Base-by-base conservation (phyloP, 2,888 invertebrate genomes). In the Opisthograptis luteolata region DNA sequence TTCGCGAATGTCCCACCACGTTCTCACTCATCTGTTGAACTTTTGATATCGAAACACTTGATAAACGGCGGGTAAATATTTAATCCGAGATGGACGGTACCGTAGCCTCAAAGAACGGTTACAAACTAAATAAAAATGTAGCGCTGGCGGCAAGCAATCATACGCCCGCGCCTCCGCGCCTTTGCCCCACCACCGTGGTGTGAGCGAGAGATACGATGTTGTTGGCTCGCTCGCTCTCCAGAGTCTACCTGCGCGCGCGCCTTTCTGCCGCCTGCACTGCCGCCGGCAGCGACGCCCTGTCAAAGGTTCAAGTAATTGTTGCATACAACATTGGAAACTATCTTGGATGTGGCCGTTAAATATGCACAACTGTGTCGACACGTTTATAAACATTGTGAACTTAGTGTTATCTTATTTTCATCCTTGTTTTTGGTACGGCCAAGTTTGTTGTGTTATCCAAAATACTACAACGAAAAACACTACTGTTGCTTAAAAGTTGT, bases 91-190 rank as follows among this genome's bases (percentile, higher is more conserved):
- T 57, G 60, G 73, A 71, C 79, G 52, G 66, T 64, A 70, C 71
- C 65, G 68, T 57, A 56, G 64, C 75, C 65, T 57, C 69, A 62
- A 64, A 72, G 82, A 83, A 84, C 91, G 84, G 85, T 86, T 84
- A 86, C 81, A 86, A 87, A 91, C 91, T 91, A 87, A 89, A 88
- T 87, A 87, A 88, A 84, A 89, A 87, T 90, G 87, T 92, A 91
- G 89, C 90, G 81, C 88, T 85, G 82, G 78, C 86, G 68, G 79
- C 75, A 73, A 80, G 79, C 75, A 73, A 80, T 79, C 83, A 79
- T 73, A 81, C 85, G 82, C 85, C 85, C 81, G 86, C 85, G 81
- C 80, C 68, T 56, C 60, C 67, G 69, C 71, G 76, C 53, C 59
- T 57, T 57, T 24, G 72, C 88, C 88, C 90, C 89, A 84, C 90